Evolutionary conservation across 2,797 vertebrate species (phyloP).

Genomic region (Melanotaenia nigrans): DNA sequence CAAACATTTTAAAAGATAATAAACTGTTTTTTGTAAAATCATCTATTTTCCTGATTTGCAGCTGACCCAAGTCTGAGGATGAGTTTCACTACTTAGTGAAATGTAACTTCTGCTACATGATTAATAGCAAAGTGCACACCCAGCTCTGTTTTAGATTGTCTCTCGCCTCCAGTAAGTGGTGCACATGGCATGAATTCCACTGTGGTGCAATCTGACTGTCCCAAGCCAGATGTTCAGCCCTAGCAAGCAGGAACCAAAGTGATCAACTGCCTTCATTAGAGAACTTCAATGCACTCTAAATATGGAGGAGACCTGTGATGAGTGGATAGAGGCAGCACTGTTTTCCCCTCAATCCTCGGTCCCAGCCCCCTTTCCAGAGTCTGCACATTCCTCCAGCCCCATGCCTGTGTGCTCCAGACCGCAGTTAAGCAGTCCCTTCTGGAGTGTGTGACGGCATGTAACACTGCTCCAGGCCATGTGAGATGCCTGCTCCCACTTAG

Average conservation of each 20-base stretch:
- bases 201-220: conserved; percentile 14
- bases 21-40: conserved; percentile 85
- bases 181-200: conserved; percentile 38
- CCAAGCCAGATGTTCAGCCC: conserved; percentile 65
- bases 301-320: conserved; percentile 54
- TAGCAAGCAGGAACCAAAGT: conserved; percentile 55
- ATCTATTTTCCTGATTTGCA: not conserved
- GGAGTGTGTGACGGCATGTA: conserved; percentile 83
- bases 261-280: conserved; percentile 70
- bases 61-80: conserved; percentile 9
- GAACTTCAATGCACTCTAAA: conserved; percentile 49
- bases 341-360: conserved; percentile 30
- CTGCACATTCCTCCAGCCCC: conserved; percentile 73
- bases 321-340: conserved; percentile 48
- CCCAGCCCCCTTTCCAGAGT: conserved; percentile 46
- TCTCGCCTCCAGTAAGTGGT: conserved; percentile 43
- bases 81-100: conserved; percentile 6
- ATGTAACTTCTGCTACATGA: conserved; percentile 32
- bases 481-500: conserved; percentile 81
- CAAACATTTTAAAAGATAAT: conserved; percentile 90
- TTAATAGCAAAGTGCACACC: conserved; percentile 43
- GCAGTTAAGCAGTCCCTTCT: conserved; percentile 84
- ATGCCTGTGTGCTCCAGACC: conserved; percentile 79
- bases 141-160: conserved; percentile 48
- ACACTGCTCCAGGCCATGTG: conserved; percentile 70